phyloP scores from a whole-genome alignment of 2,888 invertebrate genomes.

The Pandemis corylana region DNA sequence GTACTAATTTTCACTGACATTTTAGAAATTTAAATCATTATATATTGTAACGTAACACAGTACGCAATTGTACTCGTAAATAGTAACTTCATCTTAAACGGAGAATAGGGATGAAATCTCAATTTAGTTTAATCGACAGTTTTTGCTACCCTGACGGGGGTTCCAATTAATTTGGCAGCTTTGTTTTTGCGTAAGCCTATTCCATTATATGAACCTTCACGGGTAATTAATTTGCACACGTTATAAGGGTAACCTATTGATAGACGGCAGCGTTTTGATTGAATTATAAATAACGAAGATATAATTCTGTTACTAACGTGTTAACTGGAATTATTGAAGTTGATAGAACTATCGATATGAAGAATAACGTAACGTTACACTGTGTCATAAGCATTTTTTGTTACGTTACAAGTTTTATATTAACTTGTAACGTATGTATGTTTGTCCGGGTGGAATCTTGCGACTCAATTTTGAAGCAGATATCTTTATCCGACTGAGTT shows the following conservation, averaged over 20 bases:
- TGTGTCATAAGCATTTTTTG: too few relatives aligned
- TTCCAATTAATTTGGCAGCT: slow-evolving; percentile 30
- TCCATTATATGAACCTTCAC: slow-evolving; percentile 31
- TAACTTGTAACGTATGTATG: too few relatives aligned
- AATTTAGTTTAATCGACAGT: slow-evolving; percentile 12
- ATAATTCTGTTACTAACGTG: background rate
- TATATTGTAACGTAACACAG: too few relatives aligned
- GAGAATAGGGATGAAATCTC: background rate
- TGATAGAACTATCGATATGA: background rate
- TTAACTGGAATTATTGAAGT: background rate
- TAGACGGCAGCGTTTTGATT: slow-evolving; percentile 30
- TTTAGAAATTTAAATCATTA: too few relatives aligned
- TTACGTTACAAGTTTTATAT: too few relatives aligned
- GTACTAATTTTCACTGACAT: too few relatives aligned
- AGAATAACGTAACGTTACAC: too few relatives aligned
- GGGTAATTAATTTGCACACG: slow-evolving; percentile 33
- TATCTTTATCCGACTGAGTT: too few relatives aligned
- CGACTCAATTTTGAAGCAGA: too few relatives aligned
- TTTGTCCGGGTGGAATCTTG: too few relatives aligned
- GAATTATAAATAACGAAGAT: slow-evolving; percentile 21
- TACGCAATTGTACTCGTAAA: too few relatives aligned
- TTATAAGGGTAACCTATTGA: slow-evolving; percentile 21
- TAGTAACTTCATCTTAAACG: too few relatives aligned
- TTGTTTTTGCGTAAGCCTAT: slow-evolving; percentile 34
- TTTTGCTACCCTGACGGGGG: background rate